A percentile compares a stretch with the other conserved stretches of the same genome.
phyloP scores from a whole-genome alignment of 2,113 vertebrate species.

The Centropristis striata region DNA sequence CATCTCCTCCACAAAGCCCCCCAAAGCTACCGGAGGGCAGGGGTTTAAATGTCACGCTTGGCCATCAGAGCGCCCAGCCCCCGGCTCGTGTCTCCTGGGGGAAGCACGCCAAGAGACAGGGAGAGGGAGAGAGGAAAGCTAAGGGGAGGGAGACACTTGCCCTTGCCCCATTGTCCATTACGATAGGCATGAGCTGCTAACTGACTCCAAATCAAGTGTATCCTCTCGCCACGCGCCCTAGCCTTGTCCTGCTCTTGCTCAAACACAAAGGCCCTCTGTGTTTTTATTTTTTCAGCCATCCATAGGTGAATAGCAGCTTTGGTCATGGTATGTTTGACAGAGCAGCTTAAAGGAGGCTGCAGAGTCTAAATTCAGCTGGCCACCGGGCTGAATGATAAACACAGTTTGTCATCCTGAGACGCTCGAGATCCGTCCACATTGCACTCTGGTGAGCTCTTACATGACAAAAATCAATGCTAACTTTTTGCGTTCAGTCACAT shows the following conservation, averaged over 20 bases:
- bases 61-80: constrained; percentile 83
- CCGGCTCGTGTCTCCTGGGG: constrained; percentile 82
- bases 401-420: constrained; percentile 58
- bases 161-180: constrained; percentile 78
- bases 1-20: constrained; percentile 63
- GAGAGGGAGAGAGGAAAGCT: constrained; percentile 64
- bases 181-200: constrained; percentile 82
- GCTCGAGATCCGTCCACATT: constrained; percentile 36
- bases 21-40: constrained; percentile 81
- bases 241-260: constrained; percentile 73
- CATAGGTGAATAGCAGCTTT: constrained; percentile 70
- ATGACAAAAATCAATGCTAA: constrained; percentile 75
- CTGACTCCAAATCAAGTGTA: constrained; percentile 83
- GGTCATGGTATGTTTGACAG: constrained; percentile 74
- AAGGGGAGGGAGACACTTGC: constrained; percentile 77
- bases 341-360: constrained; percentile 66
- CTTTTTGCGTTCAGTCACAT: constrained; percentile 68
- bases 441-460: constrained; percentile 60
- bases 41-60: constrained; percentile 87
- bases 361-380: constrained; percentile 68
- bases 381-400: constrained; percentile 61
- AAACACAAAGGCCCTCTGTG: constrained; percentile 76
- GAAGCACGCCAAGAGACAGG: constrained; percentile 64
- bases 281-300: constrained; percentile 46
- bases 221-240: constrained; percentile 80